Percentiles rank a stretch among this genome's conserved stretches.
Conservation (phyloP, 2,797 vertebrate genomes). For the Neopelma chrysocephalum region DNA sequence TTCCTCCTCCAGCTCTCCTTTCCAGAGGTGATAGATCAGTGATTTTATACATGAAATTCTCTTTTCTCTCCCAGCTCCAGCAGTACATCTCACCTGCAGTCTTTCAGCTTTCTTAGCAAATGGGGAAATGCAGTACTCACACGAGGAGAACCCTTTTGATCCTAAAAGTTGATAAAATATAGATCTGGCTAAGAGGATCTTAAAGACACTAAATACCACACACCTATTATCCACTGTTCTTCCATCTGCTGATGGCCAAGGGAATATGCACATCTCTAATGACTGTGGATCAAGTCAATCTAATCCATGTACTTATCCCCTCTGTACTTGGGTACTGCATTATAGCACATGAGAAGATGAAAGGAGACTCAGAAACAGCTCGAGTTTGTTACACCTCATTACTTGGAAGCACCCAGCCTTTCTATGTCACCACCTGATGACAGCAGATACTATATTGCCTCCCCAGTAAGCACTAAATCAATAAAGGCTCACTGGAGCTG, state of each 20-base stretch:
- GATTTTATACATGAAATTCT: not conserved
- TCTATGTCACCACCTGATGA: conserved; percentile 2
- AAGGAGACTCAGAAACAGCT: conserved; percentile 20
- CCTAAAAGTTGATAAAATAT: not conserved
- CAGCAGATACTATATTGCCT: not conserved
- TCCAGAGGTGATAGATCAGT: not conserved
- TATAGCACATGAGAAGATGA: conserved; percentile 32
- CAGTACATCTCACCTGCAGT: not conserved
- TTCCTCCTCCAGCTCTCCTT: not conserved
- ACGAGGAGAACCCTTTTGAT: not conserved
- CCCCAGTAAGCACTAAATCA: conserved; percentile 34
- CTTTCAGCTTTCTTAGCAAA: not conserved
- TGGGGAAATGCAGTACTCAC: not conserved
- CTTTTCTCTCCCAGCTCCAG: not conserved
- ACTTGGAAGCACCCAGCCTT: not conserved
- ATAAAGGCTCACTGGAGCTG: not conserved
- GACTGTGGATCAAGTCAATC: not conserved
- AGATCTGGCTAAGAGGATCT: not conserved
- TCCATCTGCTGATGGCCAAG: not conserved
- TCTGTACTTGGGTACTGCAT: not conserved
- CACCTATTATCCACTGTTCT: not conserved
- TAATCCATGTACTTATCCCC: not conserved
- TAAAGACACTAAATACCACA: not conserved
- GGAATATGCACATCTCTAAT: not conserved
- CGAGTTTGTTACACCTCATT: conserved; percentile 15